Conservation (phyloP, 2,113 vertebrate genomes). For the Leptodactylus fuscus region DNA sequence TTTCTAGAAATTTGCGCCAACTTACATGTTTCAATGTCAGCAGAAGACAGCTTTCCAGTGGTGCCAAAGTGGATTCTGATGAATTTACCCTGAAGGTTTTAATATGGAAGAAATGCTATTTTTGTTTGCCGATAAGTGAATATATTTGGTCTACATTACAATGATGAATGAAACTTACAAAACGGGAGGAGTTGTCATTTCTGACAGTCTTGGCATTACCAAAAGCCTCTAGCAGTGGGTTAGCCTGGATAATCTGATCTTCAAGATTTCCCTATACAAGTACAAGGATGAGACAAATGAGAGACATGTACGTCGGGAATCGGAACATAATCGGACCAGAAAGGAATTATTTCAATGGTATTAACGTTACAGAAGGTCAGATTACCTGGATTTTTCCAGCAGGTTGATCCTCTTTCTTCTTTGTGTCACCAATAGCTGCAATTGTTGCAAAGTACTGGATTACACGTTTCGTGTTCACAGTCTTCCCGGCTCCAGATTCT, state of each 20-base stretch:
- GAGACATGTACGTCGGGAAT: not conserved
- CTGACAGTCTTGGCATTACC: conserved; percentile 64
- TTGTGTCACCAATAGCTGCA: conserved; percentile 43
- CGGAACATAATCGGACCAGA: not conserved
- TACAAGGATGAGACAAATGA: not conserved
- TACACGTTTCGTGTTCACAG: conserved; percentile 70
- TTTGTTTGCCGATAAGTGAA: not conserved
- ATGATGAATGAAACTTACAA: conserved; percentile 51
- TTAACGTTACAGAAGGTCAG: not conserved
- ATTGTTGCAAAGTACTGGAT: conserved; percentile 63
- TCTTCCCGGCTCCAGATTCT: conserved; percentile 71
- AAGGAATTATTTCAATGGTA: not conserved
- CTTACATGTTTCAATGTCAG: conserved; percentile 69
- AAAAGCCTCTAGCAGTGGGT: conserved; percentile 66
- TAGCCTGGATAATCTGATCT: conserved; percentile 67
- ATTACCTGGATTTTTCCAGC: not conserved
- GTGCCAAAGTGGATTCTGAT: conserved; percentile 72
- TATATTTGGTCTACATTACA: not conserved
- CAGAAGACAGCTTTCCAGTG: conserved; percentile 67
- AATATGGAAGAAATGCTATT: not conserved
- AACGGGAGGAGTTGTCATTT: conserved; percentile 64
- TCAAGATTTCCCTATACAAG: conserved; percentile 65
- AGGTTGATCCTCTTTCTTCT: not conserved
- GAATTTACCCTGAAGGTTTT: conserved; percentile 69
- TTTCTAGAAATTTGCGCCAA: not conserved